Percentiles rank a stretch among this genome's conserved stretches.
Conservation (phyloP, 2,888 invertebrate species). For the Cloeon dipterum region DNA sequence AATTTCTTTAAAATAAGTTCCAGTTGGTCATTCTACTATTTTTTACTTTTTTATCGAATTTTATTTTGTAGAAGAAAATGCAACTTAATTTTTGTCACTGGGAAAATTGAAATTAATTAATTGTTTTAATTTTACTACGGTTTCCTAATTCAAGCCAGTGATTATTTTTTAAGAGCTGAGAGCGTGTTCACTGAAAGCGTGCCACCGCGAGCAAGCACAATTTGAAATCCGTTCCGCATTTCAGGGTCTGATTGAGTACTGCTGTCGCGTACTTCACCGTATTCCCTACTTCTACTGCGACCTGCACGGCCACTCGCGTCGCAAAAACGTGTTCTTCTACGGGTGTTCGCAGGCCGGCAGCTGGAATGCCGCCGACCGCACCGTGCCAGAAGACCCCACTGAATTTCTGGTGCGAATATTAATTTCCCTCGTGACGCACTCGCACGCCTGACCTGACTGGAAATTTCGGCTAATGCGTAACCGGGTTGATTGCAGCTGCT, state of each 20-base stretch:
- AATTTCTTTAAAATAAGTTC: no score
- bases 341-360: constrained; percentile 50
- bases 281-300: constrained; percentile 44
- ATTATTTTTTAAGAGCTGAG: no score
- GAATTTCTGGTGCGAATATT: constrained; percentile 29
- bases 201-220: no score
- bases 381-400: constrained; percentile 28
- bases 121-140: no score
- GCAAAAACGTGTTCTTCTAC: constrained; percentile 67
- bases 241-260: constrained; percentile 36
- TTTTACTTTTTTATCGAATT: no score
- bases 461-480: constrained; percentile 6
- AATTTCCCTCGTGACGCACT: not conserved
- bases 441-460: constrained; percentile 8
- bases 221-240: no score
- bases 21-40: no score
- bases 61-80: no score
- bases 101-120: no score
- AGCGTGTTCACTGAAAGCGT: no score
- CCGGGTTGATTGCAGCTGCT: constrained; percentile 28
- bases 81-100: no score
- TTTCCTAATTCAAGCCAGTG: no score
- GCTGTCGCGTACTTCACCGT: constrained; percentile 30
- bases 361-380: constrained; percentile 37
- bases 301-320: constrained; percentile 61